Evolutionary conservation across 1,140 invertebrate species (phyloP), one percentile per base, ranked within the genome.

Genomic region (Tetramorium alpestre): DNA sequence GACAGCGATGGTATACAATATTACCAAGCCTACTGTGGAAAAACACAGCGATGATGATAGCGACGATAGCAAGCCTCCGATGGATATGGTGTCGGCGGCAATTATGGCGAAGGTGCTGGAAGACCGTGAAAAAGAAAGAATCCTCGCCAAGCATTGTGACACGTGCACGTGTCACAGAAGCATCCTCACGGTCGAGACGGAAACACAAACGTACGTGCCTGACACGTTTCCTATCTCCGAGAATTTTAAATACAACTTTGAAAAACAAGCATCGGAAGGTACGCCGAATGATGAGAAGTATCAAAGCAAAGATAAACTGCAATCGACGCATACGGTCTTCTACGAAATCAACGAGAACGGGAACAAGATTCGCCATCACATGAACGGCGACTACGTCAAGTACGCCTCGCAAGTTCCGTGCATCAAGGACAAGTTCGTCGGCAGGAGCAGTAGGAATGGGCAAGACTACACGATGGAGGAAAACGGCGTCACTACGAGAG

Each of bases 61-160:
- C 88, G 96, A 96, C 90, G 96, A 97, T 90, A 96, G 96, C 28
- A 94, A 94, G 51, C 94, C 93, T 0, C 94, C 96, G 0, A 95
- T 97, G 28, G 98, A 98, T 86, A 97, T 98, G 90, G 98, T 99
- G 33, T 99, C 98, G 11, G 98, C 98, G 49, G 97, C 98, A 18
- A 97, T 99, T 67, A 98, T 99, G 97, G 98, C 98, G 3, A 98
- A 99, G 96, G 98, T 99, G 64, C 95, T 99, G 44, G 98, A 99
- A 93, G 98, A 99, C 96, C 92, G 97, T 96, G 93, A 98, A 96
- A 95, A 97, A 96, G 95, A 97, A 96, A 90, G 95, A 87, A 94
- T 95, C 69, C 96, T 97, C 81, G 96, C 96, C 10, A 98, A 97
- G 93, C 98, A 98, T 91, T 98, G 98, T 94, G 96, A 97, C 86